Evolutionary conservation across 2,888 invertebrate genomes (phyloP), one percentile per base, ranked within the genome.

Genomic region (Smittia aterrima): DNA sequence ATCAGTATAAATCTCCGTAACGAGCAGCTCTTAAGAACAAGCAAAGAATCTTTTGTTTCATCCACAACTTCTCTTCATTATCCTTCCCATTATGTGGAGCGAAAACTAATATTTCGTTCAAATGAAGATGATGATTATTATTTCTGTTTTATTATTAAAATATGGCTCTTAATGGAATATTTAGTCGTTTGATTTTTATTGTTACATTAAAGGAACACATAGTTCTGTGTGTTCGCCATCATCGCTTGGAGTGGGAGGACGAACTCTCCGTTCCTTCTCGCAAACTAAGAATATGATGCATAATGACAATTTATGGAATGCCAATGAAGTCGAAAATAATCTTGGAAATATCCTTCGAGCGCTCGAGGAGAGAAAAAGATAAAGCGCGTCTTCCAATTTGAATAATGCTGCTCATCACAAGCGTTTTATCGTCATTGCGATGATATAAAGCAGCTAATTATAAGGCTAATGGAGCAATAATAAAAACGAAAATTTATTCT

Each of bases 291-390:
- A 71, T 71, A 54, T 54, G 70, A 71, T 71, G 70, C 47, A 27
- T 71, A 72, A 72, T 72, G 72, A 62, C 72, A 72, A 62, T 72
- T 72, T 72, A 72, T 72, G 72, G 62, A 72, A 70, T 54, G 68
- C 47, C 68, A 53, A 54, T 70, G 70, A 70, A 54, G 62, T 27
- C 72, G 32, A 72, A 62, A 32, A 38, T 24, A 25, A 64, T 64
- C 25, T 64, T 27, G 18, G 47, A n/a, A n/a, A 47, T 2, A 47
- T 47, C 32, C 11, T 11, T 38, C 16, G 47, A 16, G 47, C 47
- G 11, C 16, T 7, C 3, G 47, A 47, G 13, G 11, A 47, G 16
- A 47, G 16, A 47, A 58, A 18, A 1, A 58, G 24, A 9, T 16
- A 16, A 47, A 9, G 47, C 7, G n/a, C 47, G 47, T 47, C 70